Evolutionary conservation across 2,888 invertebrate genomes (phyloP), one percentile per base, ranked within the genome.

Genomic region (Eumacrocentrus americanus): DNA sequence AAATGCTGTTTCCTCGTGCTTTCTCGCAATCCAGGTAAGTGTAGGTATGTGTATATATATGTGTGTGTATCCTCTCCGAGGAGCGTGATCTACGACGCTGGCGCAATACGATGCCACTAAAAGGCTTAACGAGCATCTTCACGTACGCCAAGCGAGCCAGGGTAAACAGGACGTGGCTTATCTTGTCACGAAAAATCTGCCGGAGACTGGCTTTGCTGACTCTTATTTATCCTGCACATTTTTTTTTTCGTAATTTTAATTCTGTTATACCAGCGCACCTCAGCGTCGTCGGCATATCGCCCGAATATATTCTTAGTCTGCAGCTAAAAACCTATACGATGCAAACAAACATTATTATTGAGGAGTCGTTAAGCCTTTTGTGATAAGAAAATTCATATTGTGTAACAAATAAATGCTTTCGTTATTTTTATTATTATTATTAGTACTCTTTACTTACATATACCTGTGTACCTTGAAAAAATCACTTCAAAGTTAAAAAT

Each of bases 51-150:
- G 48, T 60, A 42, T 50, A 51, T 12, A 6, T 12, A 42, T 42
- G 42, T 14, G 18, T 2, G 18, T 16, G 37, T 37, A 37, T 37
- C 11, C 12, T 12, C 18, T 14, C 22, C 1, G 22, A 14, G 11
- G 42, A 42, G 48, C 42, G 34, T 58, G 50, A 58, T 58, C 58
- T 58, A 44, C 52, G 73, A 71, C 69, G 73, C 72, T 73, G 70
- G 72, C 62, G 73, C 75, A 77, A 76, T 78, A 77, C 74, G 72
- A 58, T 71, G 73, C 67, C 75, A 73, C 74, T 78, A 78, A 79
- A 79, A 77, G 78, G 77, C 78, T 79, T 79, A 79, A 79, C 78
- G 78, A 79, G 77, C 77, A 79, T 78, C 79, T 79, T 79, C 76
- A 76, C 68, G 67, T 74, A 73, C 72, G 72, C 70, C 72, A 71